A percentile compares a stretch with the other conserved stretches of the same genome.
Evolutionary conservation across 2,888 invertebrate species (phyloP).

Genomic region (Drosophila yooni): DNA sequence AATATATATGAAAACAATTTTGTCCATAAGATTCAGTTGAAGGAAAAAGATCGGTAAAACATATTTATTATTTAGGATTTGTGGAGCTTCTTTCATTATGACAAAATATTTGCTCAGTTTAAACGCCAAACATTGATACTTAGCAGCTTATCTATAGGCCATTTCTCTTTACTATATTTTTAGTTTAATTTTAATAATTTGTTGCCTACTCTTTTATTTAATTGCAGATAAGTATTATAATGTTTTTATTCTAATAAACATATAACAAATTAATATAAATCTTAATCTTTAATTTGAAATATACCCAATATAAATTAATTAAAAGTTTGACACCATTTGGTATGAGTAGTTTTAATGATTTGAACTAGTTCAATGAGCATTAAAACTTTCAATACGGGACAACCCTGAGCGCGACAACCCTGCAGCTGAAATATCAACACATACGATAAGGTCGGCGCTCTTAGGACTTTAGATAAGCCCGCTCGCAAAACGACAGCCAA

Average conservation of each 20-base stretch:
- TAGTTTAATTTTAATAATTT: neutral
- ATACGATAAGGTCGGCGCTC: slow-evolving; percentile 32
- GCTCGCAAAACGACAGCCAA: neutral
- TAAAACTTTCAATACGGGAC: slow-evolving; percentile 1
- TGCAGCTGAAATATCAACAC: slow-evolving; percentile 1
- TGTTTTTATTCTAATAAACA: neutral
- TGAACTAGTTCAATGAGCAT: slow-evolving; percentile 39
- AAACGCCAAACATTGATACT: neutral
- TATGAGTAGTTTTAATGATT: neutral
- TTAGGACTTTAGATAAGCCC: slow-evolving; percentile 40
- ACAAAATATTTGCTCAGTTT: neutral
- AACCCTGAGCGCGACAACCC: slow-evolving; percentile 18
- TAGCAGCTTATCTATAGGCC: neutral
- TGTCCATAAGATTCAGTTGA: neutral
- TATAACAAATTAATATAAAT: neutral
- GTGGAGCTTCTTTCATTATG: neutral
- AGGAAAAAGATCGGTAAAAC: neutral
- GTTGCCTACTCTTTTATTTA: neutral
- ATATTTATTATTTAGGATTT: neutral
- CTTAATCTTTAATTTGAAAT: neutral
- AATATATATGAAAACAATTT: neutral
- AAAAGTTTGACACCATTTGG: neutral
- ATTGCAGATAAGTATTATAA: neutral
- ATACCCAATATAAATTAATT: neutral
- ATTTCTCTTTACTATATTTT: neutral